Conservation (phyloP, 2,888 invertebrate genomes). For the Linnaemya tessellans region DNA sequence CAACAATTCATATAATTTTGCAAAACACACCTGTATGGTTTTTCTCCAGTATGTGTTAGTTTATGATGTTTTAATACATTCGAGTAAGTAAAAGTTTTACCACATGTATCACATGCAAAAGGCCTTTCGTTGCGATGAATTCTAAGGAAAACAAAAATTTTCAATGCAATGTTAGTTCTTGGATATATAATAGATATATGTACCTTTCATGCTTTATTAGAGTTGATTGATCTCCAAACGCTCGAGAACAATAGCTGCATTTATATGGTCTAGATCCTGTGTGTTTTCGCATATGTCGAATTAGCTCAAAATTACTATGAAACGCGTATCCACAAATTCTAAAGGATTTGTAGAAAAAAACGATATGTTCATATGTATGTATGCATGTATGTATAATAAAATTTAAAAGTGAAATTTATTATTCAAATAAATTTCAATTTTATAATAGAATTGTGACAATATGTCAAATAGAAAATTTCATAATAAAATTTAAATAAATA, state of each 20-base stretch:
- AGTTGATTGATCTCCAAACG: constrained; percentile 82
- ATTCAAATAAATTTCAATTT: no score
- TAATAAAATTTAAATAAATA: no score
- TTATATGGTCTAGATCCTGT: constrained; percentile 82
- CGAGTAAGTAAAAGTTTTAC: constrained; percentile 82
- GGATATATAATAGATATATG: background rate
- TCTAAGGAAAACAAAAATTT: constrained; percentile 71
- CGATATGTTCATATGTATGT: no score
- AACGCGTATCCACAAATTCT: constrained; percentile 80
- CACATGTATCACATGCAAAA: constrained; percentile 81
- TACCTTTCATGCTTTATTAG: constrained; percentile 83
- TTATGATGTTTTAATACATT: constrained; percentile 81
- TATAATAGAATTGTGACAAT: no score
- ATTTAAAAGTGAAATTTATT: no score
- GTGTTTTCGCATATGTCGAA: constrained; percentile 82
- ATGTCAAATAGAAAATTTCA: no score
- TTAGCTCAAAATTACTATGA: constrained; percentile 82
- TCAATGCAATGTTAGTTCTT: background rate
- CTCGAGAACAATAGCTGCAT: constrained; percentile 81
- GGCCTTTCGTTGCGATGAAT: constrained; percentile 82
- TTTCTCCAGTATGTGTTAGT: constrained; percentile 82
- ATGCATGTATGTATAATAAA: no score
- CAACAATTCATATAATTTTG: background rate
- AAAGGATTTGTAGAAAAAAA: no score
- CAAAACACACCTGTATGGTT: constrained; percentile 77